Percentiles rank a stretch among this genome's conserved stretches.
These are phyloP conservation scores for Eumeta japonica DNA, from an alignment of 1,140 invertebrate genomes.

Conservation along the genomic window DNA sequence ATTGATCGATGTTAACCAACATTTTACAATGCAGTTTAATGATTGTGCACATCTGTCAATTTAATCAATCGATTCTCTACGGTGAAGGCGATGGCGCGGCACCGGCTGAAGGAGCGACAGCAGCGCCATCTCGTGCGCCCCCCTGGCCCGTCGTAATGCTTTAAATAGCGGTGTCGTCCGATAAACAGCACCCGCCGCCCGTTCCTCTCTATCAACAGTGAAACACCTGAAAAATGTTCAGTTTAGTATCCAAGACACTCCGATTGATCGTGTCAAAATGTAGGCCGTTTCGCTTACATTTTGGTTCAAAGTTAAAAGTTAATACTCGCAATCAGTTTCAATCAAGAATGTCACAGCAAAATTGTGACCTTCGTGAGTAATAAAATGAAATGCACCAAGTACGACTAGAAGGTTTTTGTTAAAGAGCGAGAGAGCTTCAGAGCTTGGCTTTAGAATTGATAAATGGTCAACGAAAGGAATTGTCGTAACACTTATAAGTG, in stretches of 20 bases:
- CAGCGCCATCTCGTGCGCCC: conserved; percentile 37
- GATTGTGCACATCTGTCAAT: not conserved
- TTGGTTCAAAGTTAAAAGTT: not conserved
- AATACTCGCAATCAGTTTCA: not conserved
- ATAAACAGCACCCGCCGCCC: conserved; percentile 28
- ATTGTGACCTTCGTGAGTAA: not conserved
- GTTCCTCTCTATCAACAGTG: conserved; percentile 17
- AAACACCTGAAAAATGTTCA: too few relatives aligned
- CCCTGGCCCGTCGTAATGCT: conserved; percentile 25
- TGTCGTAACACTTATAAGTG: too few relatives aligned
- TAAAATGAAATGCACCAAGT: too few relatives aligned
- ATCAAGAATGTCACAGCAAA: not conserved
- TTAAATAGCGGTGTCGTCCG: conserved; percentile 28
- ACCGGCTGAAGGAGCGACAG: conserved; percentile 22
- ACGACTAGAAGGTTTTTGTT: too few relatives aligned
- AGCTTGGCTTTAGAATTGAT: too few relatives aligned
- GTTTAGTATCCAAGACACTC: not conserved
- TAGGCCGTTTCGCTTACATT: not conserved
- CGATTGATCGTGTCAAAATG: too few relatives aligned
- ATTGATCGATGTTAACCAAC: too few relatives aligned
- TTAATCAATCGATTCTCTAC: not conserved
- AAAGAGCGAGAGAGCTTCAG: too few relatives aligned
- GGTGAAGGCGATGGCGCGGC: conserved; percentile 1
- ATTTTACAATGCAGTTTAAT: too few relatives aligned
- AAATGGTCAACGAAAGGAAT: too few relatives aligned